phyloP scores from a whole-genome alignment of 2,888 invertebrate genomes.

The Pogonocherus hispidulus region DNA sequence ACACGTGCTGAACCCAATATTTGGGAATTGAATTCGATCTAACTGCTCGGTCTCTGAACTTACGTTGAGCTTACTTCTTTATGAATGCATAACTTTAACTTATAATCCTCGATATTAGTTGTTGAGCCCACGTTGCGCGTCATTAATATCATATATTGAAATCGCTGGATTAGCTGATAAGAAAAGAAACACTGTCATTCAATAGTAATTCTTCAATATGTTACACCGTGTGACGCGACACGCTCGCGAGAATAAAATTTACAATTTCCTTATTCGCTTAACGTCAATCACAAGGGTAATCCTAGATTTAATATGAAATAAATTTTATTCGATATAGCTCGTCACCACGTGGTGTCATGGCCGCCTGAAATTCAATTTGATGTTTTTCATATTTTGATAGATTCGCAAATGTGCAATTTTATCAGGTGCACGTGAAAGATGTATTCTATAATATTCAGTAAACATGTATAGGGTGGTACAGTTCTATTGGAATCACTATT shows the following conservation, averaged over 20 bases:
- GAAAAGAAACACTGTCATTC: background rate
- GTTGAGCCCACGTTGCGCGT: background rate
- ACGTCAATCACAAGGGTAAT: slow-evolving; percentile 13
- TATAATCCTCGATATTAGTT: background rate
- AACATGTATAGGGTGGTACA: too few relatives aligned
- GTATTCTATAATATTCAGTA: background rate
- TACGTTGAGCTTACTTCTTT: too few relatives aligned
- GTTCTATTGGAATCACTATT: too few relatives aligned
- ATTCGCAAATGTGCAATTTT: slow-evolving; percentile 25
- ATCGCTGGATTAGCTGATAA: slow-evolving; percentile 14
- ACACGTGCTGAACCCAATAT: background rate
- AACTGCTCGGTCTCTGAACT: background rate
- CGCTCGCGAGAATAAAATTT: background rate
- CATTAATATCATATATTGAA: slow-evolving; percentile 20
- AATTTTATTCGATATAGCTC: slow-evolving; percentile 3
- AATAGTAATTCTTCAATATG: slow-evolving; percentile 13
- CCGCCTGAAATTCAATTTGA: slow-evolving; percentile 25
- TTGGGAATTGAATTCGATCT: background rate
- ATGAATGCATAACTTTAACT: background rate
- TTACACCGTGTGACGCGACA: background rate
- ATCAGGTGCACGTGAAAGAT: background rate
- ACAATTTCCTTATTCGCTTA: slow-evolving; percentile 1
- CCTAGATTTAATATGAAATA: slow-evolving; percentile 11
- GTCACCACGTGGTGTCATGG: background rate
- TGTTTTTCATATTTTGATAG: slow-evolving; percentile 17